A percentile compares a stretch with the other conserved stretches of the same genome.
Conservation (phyloP, 1,140 invertebrate species). For the Metopolophium dirhodum region DNA sequence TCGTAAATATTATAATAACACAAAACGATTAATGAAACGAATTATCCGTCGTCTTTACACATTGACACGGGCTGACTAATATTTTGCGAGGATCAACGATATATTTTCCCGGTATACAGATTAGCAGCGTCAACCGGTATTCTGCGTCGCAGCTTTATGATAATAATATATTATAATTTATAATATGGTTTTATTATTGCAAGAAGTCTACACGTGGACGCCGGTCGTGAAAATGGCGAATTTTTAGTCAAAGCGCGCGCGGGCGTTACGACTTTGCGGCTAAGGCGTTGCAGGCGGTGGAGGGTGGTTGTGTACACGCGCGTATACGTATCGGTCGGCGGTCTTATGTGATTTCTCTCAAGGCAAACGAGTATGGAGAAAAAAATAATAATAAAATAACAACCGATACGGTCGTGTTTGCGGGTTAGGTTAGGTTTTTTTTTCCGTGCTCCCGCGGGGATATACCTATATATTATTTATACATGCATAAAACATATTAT, state of each 20-base stretch:
- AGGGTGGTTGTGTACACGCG: neutral
- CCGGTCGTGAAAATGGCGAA: neutral
- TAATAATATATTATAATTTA: neutral
- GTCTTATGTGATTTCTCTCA: conserved; percentile 50
- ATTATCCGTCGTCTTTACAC: neutral
- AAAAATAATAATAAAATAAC: conserved; percentile 18
- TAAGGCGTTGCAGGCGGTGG: neutral
- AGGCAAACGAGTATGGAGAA: conserved; percentile 43
- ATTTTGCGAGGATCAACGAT: neutral
- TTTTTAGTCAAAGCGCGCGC: neutral
- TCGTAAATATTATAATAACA: too few relatives aligned
- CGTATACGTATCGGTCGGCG: conserved; percentile 15
- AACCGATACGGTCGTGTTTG: conserved; percentile 30
- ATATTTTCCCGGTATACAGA: neutral
- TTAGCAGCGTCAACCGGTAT: neutral
- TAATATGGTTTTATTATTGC: neutral
- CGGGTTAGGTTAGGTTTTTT: conserved; percentile 24
- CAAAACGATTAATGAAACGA: neutral
- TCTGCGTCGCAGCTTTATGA: neutral
- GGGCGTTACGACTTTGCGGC: neutral
- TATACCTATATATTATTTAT: neutral
- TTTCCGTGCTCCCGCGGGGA: neutral
- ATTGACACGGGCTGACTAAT: neutral
- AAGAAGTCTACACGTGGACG: neutral
- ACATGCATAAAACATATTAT: neutral